Percentiles rank a stretch among this genome's conserved stretches.
Conservation (phyloP, 1,140 invertebrate species). For the Lordiphosa mommai region DNA sequence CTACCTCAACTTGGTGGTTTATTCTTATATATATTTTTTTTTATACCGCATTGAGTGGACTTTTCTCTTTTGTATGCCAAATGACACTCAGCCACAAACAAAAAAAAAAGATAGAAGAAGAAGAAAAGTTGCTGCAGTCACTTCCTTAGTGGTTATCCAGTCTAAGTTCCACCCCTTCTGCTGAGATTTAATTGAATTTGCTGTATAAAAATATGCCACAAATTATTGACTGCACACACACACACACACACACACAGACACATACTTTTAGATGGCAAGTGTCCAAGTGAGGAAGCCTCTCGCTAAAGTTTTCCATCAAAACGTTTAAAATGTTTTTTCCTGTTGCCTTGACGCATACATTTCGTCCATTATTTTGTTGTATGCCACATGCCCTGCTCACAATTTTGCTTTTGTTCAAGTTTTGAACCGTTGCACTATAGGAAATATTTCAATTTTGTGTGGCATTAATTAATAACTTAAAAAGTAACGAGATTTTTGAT, state of each 20-base stretch:
- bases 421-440: conserved; percentile 38
- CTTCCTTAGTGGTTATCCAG: conserved; percentile 15
- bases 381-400: conserved; percentile 30
- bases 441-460: too few relatives aligned
- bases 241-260: not conserved
- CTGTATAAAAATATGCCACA: conserved; percentile 48
- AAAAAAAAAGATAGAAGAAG: too few relatives aligned
- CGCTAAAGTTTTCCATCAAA: conserved; percentile 50
- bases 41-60: not conserved
- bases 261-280: not conserved
- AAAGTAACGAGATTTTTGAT: too few relatives aligned
- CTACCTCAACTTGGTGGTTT: not conserved
- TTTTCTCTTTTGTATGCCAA: conserved; percentile 32
- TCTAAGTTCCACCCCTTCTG: not conserved
- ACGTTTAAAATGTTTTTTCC: conserved; percentile 52
- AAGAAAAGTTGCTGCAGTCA: conserved; percentile 44
- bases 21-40: not conserved
- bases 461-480: too few relatives aligned
- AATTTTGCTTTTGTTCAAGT: conserved; percentile 70
- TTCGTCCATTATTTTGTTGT: conserved; percentile 26
- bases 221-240: conserved; percentile 30
- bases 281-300: conserved; percentile 30
- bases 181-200: conserved; percentile 43
- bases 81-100: conserved; percentile 32
- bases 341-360: conserved; percentile 13